Percentiles rank a stretch among this genome's conserved stretches.
Evolutionary conservation across 2,113 vertebrate genomes (phyloP).

Genomic region (Clupea harengus): DNA sequence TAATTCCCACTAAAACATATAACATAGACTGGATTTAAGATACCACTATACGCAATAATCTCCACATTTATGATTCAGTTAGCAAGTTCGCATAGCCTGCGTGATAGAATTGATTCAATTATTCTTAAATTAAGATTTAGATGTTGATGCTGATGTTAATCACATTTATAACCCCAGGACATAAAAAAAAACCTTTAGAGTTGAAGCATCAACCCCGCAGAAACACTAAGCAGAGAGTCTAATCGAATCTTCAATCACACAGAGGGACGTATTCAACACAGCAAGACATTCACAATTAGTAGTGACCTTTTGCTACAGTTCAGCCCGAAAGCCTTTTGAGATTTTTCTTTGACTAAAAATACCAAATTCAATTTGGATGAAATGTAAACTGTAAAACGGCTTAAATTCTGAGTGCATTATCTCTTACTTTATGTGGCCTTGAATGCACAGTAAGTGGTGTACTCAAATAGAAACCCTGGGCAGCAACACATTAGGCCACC

Average conservation of each 20-base stretch:
- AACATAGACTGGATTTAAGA: neutral
- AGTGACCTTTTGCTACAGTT: conserved; percentile 44
- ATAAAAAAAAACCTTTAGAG: conserved; percentile 47
- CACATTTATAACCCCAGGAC: conserved; percentile 50
- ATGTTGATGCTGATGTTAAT: conserved; percentile 63
- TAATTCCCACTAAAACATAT: neutral
- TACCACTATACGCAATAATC: neutral
- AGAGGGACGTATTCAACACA: conserved; percentile 57
- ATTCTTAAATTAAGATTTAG: conserved; percentile 38
- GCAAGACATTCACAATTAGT: conserved; percentile 62
- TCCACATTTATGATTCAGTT: neutral
- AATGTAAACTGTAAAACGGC: neutral
- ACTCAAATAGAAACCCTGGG: neutral
- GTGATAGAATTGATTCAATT: conserved; percentile 4
- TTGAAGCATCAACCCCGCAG: neutral
- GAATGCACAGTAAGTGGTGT: neutral
- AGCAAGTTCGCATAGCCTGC: neutral
- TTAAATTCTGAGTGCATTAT: neutral
- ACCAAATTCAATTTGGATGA: neutral
- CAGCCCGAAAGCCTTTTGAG: conserved; percentile 46
- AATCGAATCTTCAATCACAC: conserved; percentile 54
- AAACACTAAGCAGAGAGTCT: conserved; percentile 26
- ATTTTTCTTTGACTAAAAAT: conserved; percentile 9
- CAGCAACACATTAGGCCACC: neutral
- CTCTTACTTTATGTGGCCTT: neutral